Evolutionary conservation across 2,888 invertebrate genomes (phyloP).

Genomic region (Eupithecia subumbrata): DNA sequence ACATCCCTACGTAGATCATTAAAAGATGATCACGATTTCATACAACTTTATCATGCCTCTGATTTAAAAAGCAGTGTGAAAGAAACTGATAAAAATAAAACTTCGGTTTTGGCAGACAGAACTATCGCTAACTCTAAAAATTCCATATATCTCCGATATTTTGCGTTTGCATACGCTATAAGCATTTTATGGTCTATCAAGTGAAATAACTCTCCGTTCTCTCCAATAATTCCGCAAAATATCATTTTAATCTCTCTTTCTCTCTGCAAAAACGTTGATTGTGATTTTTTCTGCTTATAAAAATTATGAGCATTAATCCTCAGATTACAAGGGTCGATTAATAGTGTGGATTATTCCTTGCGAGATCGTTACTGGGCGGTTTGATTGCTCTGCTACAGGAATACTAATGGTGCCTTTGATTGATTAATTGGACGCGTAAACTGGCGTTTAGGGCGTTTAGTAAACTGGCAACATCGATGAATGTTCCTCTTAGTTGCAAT

Average conservation of each 20-base stretch:
- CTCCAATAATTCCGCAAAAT: background rate
- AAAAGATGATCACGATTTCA: background rate
- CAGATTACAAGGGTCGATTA: constrained; percentile 21
- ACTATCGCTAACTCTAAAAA: background rate
- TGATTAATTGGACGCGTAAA: constrained; percentile 45
- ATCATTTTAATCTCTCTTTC: background rate
- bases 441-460: constrained; percentile 5
- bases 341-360: constrained; percentile 42
- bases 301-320: constrained; percentile 19
- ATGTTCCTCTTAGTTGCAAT: background rate
- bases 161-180: background rate
- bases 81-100: background rate
- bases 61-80: background rate
- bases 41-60: background rate
- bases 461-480: background rate
- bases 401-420: constrained; percentile 57
- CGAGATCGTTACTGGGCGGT: constrained; percentile 55
- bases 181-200: background rate
- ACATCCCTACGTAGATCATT: background rate
- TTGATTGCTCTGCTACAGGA: constrained; percentile 60
- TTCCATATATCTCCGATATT: background rate
- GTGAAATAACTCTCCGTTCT: background rate
- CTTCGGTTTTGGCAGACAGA: background rate
- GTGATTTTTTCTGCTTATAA: constrained; percentile 2
- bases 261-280: background rate